Evolutionary conservation across 2,113 vertebrate species (phyloP).

Genomic region (Bagarius yarrelli): DNA sequence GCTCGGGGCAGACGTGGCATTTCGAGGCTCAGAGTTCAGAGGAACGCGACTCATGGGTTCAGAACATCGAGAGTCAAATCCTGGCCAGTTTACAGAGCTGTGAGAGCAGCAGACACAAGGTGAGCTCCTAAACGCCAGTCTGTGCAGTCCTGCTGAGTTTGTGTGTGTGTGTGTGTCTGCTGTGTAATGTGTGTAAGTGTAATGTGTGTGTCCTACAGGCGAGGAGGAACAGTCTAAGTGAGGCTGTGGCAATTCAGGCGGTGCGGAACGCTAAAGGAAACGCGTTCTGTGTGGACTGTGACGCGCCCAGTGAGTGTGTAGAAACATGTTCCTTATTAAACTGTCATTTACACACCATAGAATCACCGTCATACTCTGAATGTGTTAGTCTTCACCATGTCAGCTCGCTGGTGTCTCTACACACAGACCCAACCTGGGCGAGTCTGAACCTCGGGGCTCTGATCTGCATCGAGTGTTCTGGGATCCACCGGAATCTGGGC

Average conservation of each 20-base stretch:
- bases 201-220: slow-evolving; percentile 67
- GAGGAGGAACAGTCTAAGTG: slow-evolving; percentile 90
- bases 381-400: background rate
- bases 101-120: slow-evolving; percentile 81
- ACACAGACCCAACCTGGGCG: slow-evolving; percentile 87
- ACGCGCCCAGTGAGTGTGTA: slow-evolving; percentile 82
- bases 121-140: background rate
- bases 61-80: slow-evolving; percentile 95
- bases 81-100: slow-evolving; percentile 93
- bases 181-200: background rate
- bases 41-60: slow-evolving; percentile 91
- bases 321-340: background rate
- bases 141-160: background rate
- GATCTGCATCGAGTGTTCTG: slow-evolving; percentile 96
- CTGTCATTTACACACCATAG: too few relatives aligned
- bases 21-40: slow-evolving; percentile 90
- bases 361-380: too few relatives aligned
- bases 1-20: slow-evolving; percentile 95
- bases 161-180: background rate
- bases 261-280: slow-evolving; percentile 94
- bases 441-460: slow-evolving; percentile 91
- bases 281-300: slow-evolving; percentile 89
- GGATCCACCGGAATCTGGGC: slow-evolving; percentile 93
- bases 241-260: slow-evolving; percentile 91
- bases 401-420: background rate